Percentiles rank a stretch among this genome's conserved stretches.
Conservation (phyloP, 1,140 invertebrate species). For the honey bee (Apis mellifera) region Amel_HAv3.1 CM009940.2:5137001-5137500, state of each 20-base stretch:
- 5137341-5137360: conserved; percentile 30
- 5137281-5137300: conserved; percentile 51
- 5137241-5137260: conserved; percentile 42
- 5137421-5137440: background rate
- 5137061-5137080: background rate
- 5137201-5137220: conserved; percentile 9
- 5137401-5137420: background rate
- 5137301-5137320: conserved; percentile 53
- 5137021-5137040: background rate
- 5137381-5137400: conserved; percentile 55
- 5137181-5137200: background rate
- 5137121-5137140: background rate
- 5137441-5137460: no score
- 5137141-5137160: background rate
- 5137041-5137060: background rate
- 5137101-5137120: background rate
- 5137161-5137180: background rate
- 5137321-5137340: conserved; percentile 12
- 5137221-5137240: conserved; percentile 12
- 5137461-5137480: no score
- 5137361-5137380: conserved; percentile 28
- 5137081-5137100: background rate
- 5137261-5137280: conserved; percentile 24
- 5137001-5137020: background rate
- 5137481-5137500: no score